Base-by-base conservation (phyloP, 2,113 vertebrate genomes). In the Melanostigma gelatinosum region DNA sequence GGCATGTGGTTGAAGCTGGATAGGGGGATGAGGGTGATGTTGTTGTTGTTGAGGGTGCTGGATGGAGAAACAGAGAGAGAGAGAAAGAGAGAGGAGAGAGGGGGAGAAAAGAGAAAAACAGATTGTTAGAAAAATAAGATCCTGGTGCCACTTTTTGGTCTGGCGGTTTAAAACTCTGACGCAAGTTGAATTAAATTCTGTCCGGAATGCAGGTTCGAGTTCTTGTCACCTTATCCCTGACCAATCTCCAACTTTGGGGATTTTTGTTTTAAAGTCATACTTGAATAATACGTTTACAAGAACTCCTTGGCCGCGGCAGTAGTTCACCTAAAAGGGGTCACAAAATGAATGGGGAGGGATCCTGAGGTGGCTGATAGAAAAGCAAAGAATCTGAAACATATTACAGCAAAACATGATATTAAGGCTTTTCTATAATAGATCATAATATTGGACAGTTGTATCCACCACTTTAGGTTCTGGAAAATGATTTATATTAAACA, bases 1-100 rank as follows among this genome's bases (percentile, higher is more conserved):
- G 98, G 98, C 98, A 99, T 99, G 93, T 99, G 97, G 92, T 99
- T 99, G 95, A 99, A 99, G 94, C 98, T 99, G 93, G 98, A 98
- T 85, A 99, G 96, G 18, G 97, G 97, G 92, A 99, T 98, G 88
- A 97, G 97, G 77, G 96, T 99, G 93, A 99, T 99, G 95, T 99
- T 99, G 96, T 99, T 99, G 87, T 99, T 99, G 95, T 99, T 99
- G 95, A 99, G 98, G 46, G 98, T 99, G 85, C 98, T 99, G 91
- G 48, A 86, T 4, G 20, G 36, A 85, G 66, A 82, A 27, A 87
- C n/a, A 68, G 10, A 83, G 55, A 65, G 15, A 75, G 50, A 34
- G 32, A 34, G 32, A 34, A 4, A 34, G 15, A 77, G 42, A 34
- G 16, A 48, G 48, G 15, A 15, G 29, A 34, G 0, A 7, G 38